These are phyloP conservation scores for Embiotoca jacksoni DNA, from an alignment of 2,113 vertebrate genomes.

Conservation along the genomic window DNA sequence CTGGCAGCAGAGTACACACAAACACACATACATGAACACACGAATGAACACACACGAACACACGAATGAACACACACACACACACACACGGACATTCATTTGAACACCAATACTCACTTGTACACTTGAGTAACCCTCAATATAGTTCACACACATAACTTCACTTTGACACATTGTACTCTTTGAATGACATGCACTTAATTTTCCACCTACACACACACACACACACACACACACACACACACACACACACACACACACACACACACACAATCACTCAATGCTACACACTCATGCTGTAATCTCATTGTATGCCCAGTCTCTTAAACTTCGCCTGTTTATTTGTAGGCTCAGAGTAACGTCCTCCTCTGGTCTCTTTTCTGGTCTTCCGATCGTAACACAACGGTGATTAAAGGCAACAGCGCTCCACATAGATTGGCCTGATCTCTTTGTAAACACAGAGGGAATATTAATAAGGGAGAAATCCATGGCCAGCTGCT, in stretches of 20 bases:
- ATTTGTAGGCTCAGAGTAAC: conserved; percentile 12
- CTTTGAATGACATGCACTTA: neutral
- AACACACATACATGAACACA: neutral
- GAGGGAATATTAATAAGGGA: neutral
- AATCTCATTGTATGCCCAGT: conserved; percentile 20
- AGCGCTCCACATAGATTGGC: neutral
- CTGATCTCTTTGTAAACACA: conserved; percentile 10
- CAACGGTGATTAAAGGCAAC: neutral
- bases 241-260: neutral
- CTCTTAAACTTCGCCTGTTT: conserved; percentile 16
- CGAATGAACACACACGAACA: no score
- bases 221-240: neutral
- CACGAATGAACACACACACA: no score
- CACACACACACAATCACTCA: neutral
- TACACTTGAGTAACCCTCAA: neutral
- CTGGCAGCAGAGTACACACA: conserved; percentile 11
- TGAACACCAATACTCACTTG: no score
- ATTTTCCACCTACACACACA: neutral
- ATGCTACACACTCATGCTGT: neutral
- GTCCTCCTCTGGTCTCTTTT: neutral
- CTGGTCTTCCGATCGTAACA: conserved; percentile 6
- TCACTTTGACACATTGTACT: conserved; percentile 18
- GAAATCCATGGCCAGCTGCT: conserved; percentile 1
- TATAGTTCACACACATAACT: neutral
- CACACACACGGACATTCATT: neutral